These are phyloP conservation scores for Balanococcus diminutus DNA, from an alignment of 2,888 invertebrate genomes.

Conservation along the genomic window DNA sequence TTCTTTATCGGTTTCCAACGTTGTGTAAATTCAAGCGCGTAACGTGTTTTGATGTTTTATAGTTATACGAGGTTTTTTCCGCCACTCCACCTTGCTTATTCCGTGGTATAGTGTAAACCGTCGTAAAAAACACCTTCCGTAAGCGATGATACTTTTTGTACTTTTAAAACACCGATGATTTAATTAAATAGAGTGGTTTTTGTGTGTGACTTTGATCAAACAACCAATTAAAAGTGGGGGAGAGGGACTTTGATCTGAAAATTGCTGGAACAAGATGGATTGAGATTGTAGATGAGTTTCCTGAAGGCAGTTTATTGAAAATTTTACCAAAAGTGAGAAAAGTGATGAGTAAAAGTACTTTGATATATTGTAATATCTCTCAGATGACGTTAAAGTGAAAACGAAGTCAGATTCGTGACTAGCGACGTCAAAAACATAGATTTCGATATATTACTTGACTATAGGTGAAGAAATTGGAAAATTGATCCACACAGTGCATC, in stretches of 20 bases:
- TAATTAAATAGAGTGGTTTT: not conserved
- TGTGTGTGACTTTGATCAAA: not conserved
- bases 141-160: conserved; percentile 10
- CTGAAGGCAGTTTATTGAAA: too few species aligned
- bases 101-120: not conserved
- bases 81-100: not conserved
- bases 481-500: too few species aligned
- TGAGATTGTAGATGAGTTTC: not conserved
- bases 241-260: too few species aligned
- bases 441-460: too few species aligned
- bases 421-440: too few species aligned
- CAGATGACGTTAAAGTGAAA: too few species aligned
- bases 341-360: not conserved
- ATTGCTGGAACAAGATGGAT: not conserved
- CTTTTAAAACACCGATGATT: conserved; percentile 1
- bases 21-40: not conserved
- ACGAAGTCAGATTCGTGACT: too few species aligned
- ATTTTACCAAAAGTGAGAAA: not conserved
- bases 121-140: not conserved
- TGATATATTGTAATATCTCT: not conserved
- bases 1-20: conserved; percentile 36
- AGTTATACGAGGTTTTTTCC: not conserved
- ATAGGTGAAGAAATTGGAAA: too few species aligned
- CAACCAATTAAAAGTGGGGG: not conserved
- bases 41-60: conserved; percentile 35